These are phyloP conservation scores for Peromyscus leucopus DNA, from an alignment of 2,113 vertebrate genomes.

Conservation along the genomic window DNA sequence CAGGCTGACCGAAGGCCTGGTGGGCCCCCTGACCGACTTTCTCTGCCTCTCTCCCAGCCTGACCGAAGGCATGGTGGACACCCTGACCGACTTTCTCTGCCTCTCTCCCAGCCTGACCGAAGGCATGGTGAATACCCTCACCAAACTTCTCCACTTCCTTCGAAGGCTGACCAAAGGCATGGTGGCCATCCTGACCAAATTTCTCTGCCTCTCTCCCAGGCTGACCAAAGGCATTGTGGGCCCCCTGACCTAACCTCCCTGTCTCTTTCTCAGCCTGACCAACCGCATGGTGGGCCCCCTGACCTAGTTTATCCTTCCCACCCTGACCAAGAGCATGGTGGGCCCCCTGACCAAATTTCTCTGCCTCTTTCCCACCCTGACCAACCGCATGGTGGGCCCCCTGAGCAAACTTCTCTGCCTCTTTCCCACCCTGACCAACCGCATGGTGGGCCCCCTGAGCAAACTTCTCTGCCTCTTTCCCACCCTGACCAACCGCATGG, in stretches of 20 bases:
- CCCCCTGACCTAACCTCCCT: neutral
- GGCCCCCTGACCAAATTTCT: neutral
- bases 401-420: neutral
- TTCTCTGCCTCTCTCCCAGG: neutral
- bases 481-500: neutral
- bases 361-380: neutral
- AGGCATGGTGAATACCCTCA: neutral
- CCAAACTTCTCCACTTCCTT: slow-evolving; percentile 15
- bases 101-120: neutral
- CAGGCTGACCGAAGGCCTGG: slow-evolving; percentile 22
- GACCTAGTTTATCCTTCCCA: neutral
- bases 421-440: neutral
- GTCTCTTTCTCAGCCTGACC: neutral
- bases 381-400: accelerated
- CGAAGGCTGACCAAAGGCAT: neutral
- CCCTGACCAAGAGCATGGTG: neutral
- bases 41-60: slow-evolving; percentile 16
- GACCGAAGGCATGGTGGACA: neutral
- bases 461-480: neutral
- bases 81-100: neutral
- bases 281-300: neutral
- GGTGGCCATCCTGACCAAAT: neutral
- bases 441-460: neutral
- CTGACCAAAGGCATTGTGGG: neutral
- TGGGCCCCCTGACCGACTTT: neutral